Base-by-base conservation (phyloP, 1,140 invertebrate genomes). In the Thereuonema tuberculata region DNA sequence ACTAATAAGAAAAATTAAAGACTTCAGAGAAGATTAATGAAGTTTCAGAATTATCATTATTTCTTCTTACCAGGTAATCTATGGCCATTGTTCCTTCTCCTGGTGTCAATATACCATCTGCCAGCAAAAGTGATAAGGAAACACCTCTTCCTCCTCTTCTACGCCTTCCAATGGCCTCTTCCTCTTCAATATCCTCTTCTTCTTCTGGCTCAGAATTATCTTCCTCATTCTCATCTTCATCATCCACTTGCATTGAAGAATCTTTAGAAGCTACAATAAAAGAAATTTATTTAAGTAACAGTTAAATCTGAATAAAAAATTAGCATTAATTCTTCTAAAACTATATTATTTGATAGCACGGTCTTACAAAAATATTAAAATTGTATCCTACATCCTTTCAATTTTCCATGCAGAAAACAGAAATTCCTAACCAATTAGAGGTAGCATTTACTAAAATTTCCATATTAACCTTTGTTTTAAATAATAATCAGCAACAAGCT, bases 1-100 rank as follows among this genome's bases (percentile, higher is more conserved):
- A 50, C 21, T 20, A 50, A 20, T 12, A 43, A 43, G n/a, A 43
- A 43, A 43, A 43, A 9, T n/a, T 43, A n/a, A 9, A 43, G 9
- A 9, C 37, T 9, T n/a, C 37, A 43, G 37, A 43, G n/a, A 9
- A 43, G 37, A 43, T 12, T 12, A 12, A 43, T 12, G n/a, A n/a
- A n/a, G n/a, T n/a, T n/a, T n/a, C n/a, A n/a, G n/a, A n/a, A n/a
- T n/a, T n/a, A n/a, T n/a, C n/a, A n/a, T n/a, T n/a, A n/a, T n/a
- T n/a, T n/a, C n/a, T 14, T 20, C 69, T 71, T 75, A 89, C 87
- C 78, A 91, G 77, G 76, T 92, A 93, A 72, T 92, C 89, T 64
- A 93, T 86, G 25, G 87, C 86, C 81, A 93, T 84, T 50, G 83
- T 77, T 47, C 84, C 85, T 69, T 82, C 80, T 12, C 88, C 88